Conservation (phyloP, 2,797 vertebrate species). For the Staurois parvus region DNA sequence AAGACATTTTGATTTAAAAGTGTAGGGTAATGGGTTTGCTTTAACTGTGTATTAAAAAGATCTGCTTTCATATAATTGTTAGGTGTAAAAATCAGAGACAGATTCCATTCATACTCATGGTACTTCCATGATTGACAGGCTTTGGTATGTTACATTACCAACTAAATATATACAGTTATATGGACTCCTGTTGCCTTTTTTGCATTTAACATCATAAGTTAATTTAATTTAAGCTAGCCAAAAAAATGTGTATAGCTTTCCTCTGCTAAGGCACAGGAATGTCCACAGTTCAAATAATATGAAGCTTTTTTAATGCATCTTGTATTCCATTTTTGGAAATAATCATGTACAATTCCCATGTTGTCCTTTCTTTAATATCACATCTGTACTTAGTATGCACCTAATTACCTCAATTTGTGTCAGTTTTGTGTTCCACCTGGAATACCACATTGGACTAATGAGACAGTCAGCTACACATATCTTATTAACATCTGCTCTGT, state of each 20-base stretch:
- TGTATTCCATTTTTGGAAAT: constrained; percentile 6
- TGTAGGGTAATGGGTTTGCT: too few relatives aligned
- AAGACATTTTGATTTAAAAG: too few relatives aligned
- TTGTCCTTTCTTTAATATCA: constrained; percentile 50
- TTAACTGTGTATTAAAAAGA: too few relatives aligned
- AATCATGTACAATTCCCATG: constrained; percentile 36
- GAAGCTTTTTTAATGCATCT: constrained; percentile 20
- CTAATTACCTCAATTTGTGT: constrained; percentile 63
- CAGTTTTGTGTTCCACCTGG: constrained; percentile 59
- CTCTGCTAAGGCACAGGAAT: background rate
- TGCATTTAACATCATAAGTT: background rate
- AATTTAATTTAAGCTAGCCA: background rate
- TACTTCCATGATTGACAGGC: background rate
- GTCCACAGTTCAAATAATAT: constrained; percentile 8
- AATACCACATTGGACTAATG: constrained; percentile 60
- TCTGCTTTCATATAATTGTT: too few relatives aligned
- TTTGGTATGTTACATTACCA: background rate
- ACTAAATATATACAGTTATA: background rate
- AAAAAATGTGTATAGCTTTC: constrained; percentile 6
- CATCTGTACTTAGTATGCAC: constrained; percentile 60
- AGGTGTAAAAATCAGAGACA: background rate
- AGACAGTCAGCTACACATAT: constrained; percentile 58
- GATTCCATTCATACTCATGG: background rate
- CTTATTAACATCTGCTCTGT: constrained; percentile 63
- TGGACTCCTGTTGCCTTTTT: background rate